phyloP scores from a whole-genome alignment of 2,797 vertebrate genomes.

The Poeciliopsis infans region DNA sequence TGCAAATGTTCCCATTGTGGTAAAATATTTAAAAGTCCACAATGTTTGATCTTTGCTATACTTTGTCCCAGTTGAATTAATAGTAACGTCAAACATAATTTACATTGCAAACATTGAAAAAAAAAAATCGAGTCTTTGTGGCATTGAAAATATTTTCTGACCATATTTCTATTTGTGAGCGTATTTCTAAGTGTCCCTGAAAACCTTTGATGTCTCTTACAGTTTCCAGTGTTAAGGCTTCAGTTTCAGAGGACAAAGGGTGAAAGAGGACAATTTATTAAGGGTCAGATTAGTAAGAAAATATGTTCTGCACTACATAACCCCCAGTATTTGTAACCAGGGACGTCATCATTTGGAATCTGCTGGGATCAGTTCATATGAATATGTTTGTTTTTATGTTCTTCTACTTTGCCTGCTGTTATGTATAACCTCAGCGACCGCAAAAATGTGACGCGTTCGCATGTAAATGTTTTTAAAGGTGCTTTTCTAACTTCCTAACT shows the following conservation, averaged over 20 bases:
- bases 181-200: not conserved
- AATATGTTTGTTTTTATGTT: not conserved
- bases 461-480: not conserved
- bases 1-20: not conserved
- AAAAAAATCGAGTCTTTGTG: not conserved
- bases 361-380: not conserved
- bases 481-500: not conserved
- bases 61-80: not conserved
- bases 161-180: not conserved
- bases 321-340: not conserved
- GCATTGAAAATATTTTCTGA: not conserved
- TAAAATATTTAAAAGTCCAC: not conserved
- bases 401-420: not conserved
- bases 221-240: not conserved
- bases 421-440: not conserved
- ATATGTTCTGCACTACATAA: not conserved
- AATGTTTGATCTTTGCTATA: not conserved
- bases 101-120: not conserved
- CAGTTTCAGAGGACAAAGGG: not conserved
- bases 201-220: not conserved
- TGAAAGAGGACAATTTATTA: not conserved
- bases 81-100: not conserved
- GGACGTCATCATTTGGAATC: not conserved
- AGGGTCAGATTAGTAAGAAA: not conserved
- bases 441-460: not conserved